Base-by-base conservation (phyloP, 2,888 invertebrate genomes). In the Caenorhabditis panamensis region DNA sequence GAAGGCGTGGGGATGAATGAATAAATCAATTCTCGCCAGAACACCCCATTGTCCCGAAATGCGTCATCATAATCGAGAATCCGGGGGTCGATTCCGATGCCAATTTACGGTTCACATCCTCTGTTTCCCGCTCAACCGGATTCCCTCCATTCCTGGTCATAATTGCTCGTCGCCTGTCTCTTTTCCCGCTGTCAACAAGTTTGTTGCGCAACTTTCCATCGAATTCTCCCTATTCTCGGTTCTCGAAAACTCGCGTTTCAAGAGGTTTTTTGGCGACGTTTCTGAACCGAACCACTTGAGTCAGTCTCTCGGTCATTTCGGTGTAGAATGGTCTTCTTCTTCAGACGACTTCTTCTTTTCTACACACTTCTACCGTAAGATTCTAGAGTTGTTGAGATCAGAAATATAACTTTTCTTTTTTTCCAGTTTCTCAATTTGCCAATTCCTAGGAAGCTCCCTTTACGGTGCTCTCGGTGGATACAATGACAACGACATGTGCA, bases 401-500 rank as follows among this genome's bases (percentile, higher is more conserved):
- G 6, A 62, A 44, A 36, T n/a, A n/a, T n/a, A 37, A 20, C 31
- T 16, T 18, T 18, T 22, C 20, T 28, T 37, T 24, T 9, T 20
- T 53, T 64, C 16, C 54, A 71, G 71, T 20, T 28, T 37, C 4
- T 8, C 53, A 1, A 20, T 47, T 16, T 31, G 53, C 22, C 87
- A 87, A 68, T 87, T 86, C 63, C 76, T 86, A 0, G 90, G 90
- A 24, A 87, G 87, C 58, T 83, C 88, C 24, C 85, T 90, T 20
- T 86, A 88, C 51, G 73, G 77, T n/a, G 88, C 90, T 3, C 77
- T 90, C 20, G 83, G 85, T 11, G 89, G 87, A 20, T 90, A 90
- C 77, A 87, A 86, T 26, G 87, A 83, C n/a, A 86, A 84, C 56
- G 90, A 90, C 69, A 86, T 88, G 84, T 90, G 90, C 67, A 82